Base-by-base conservation (phyloP, 2,113 vertebrate genomes). In the Serilophus lunatus region DNA sequence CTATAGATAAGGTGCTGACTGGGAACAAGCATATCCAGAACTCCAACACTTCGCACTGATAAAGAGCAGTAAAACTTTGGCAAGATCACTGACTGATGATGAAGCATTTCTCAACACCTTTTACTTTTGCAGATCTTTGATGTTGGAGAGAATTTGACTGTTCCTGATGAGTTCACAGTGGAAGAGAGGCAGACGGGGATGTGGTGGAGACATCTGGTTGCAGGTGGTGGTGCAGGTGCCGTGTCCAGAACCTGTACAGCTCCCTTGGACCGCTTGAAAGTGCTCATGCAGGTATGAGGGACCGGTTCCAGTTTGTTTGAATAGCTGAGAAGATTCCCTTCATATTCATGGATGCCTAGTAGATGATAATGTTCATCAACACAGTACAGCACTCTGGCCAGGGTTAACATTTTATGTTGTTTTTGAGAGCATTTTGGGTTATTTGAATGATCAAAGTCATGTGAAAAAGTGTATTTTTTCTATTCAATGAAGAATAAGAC, bases 131-230 rank as follows among this genome's bases (percentile, higher is more conserved):
- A 99, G 99, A 99, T 99, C 96, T 99, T 99, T 44, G 99, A 99
- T 44, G 98, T 99, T 9, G 99, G 99, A 8, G 99, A 99, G 96
- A 99, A 99, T 92, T 95, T 99, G 96, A 97, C 98, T 0, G 99
- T 99, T 7, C 99, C 99, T 0, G 99, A 99, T 84, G 99, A 99
- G 94, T 99, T 99, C 97, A 99, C 99, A 0, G 98, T 98, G 70
- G 99, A 99, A 68, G 99, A 99, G 96, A 99, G 98, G 87, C 98
- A 98, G 93, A 99, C 98, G 0, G 99, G 99, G 35, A 99, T 99
- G 99, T 99, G 98, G 99, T 99, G 99, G 99, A 98, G 99, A 54
- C 99, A 99, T 86, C 98, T 99, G 40, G 99, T 99, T 88, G 99
- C 99, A 3, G 99, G 99, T 91, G 99, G 99, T 18, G 99, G 98